phyloP scores from a whole-genome alignment of 2,888 invertebrate species.

The Tuta absoluta region DNA sequence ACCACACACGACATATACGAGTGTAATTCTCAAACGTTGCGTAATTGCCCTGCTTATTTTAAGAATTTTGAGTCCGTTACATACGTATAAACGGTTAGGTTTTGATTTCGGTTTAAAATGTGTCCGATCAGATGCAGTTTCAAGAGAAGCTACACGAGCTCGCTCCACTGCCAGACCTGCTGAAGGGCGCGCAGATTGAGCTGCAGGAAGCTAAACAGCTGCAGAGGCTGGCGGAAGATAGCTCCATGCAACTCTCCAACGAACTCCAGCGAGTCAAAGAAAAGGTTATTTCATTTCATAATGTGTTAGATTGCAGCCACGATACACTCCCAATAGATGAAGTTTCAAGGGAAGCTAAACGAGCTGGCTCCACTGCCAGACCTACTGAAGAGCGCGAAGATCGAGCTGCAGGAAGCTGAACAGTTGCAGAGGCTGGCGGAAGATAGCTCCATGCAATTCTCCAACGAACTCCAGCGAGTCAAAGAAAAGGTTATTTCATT shows the following conservation, averaged over 20 bases:
- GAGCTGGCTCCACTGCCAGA: slow-evolving; percentile 70
- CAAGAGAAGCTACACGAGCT: slow-evolving; percentile 71
- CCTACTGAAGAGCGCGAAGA: slow-evolving; percentile 66
- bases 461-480: slow-evolving; percentile 59
- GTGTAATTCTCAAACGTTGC: too few species aligned
- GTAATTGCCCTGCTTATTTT: too few species aligned
- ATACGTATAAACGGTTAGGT: too few species aligned
- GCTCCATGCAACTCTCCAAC: slow-evolving; percentile 55
- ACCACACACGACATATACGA: too few species aligned
- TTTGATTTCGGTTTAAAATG: too few species aligned
- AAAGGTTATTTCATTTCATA: slow-evolving; percentile 51
- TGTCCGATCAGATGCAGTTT: slow-evolving; percentile 76
- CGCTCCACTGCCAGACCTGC: slow-evolving; percentile 65
- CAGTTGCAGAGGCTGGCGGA: slow-evolving; percentile 68
- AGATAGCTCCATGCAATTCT: slow-evolving; percentile 61
- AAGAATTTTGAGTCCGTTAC: too few species aligned
- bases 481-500: slow-evolving; percentile 62
- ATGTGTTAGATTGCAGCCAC: too few species aligned
- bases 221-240: slow-evolving; percentile 67
- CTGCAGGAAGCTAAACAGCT: slow-evolving; percentile 68
- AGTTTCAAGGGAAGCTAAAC: slow-evolving; percentile 71
- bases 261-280: slow-evolving; percentile 67
- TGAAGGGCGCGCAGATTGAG: slow-evolving; percentile 70
- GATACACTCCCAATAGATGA: slow-evolving; percentile 66
- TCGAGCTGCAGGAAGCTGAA: slow-evolving; percentile 68